phyloP scores from a whole-genome alignment of 2,888 invertebrate genomes.

The Branchellion lobata region DNA sequence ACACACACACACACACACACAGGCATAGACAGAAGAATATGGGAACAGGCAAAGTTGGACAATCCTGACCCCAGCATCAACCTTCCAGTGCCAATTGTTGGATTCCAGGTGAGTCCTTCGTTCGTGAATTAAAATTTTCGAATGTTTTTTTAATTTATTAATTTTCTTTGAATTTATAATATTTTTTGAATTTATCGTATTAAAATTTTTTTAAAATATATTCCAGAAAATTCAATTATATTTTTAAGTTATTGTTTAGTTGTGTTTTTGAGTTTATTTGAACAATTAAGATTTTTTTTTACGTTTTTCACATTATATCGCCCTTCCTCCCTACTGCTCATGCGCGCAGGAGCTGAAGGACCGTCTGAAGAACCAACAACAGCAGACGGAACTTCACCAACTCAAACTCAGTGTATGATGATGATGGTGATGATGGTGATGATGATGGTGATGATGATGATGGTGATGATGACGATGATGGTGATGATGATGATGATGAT shows the following conservation, averaged over 20 bases:
- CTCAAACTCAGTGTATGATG: slow-evolving; percentile 69
- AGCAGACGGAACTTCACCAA: slow-evolving; percentile 74
- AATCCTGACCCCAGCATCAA: slow-evolving; percentile 88
- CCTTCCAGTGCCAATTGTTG: slow-evolving; percentile 90
- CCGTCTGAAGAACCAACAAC: slow-evolving; percentile 75
- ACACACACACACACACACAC: slow-evolving; percentile 59
- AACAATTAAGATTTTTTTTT: too few species aligned
- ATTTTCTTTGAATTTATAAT: too few species aligned
- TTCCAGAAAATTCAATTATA: too few species aligned
- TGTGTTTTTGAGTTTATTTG: too few species aligned
- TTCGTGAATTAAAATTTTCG: too few species aligned
- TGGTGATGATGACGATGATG: background rate
- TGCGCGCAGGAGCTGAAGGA: slow-evolving; percentile 66
- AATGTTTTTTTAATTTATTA: too few species aligned
- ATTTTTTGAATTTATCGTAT: too few species aligned
- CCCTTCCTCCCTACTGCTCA: too few species aligned
- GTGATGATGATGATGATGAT: slow-evolving; percentile 20
- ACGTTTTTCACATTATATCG: too few species aligned
- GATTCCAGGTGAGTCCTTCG: slow-evolving; percentile 69
- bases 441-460: background rate
- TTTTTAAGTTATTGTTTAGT: too few species aligned
- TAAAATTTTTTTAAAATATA: too few species aligned
- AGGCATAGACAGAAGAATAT: slow-evolving; percentile 61
- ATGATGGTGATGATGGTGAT: background rate
- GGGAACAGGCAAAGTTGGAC: slow-evolving; percentile 92